Evolutionary conservation across 1,140 invertebrate genomes (phyloP), one percentile per base, ranked within the genome.

Genomic region (Bactericera cockerelli): DNA sequence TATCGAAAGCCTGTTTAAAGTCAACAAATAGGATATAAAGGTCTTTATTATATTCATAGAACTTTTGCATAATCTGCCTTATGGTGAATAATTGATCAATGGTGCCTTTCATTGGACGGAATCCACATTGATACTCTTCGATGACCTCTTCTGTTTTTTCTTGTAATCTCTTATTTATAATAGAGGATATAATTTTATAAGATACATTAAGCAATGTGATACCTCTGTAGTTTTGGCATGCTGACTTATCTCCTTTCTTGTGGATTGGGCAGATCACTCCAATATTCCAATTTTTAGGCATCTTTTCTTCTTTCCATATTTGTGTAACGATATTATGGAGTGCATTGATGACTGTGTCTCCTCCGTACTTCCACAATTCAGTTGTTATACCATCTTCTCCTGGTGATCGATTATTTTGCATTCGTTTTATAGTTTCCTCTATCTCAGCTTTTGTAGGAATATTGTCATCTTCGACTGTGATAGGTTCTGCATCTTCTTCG

Each of bases 201-300:
- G 56, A 2, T 2, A 33, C 26, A 28, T 33, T 6, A 16, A 36
- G 33, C 6, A 57, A n/a, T 3, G 16, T 60, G 19, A 64, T 64
- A n/a, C 65, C 66, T 58, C 67, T 61, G 33, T 67, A 67, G 49
- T 68, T 67, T 8, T 28, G 33, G 26, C 62, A 62, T 24, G 62
- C 39, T 16, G 55, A 24, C 26, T 58, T 60, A 36, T 66, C 64
- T 16, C 65, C 62, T 60, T 68, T 68, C 42, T 67, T 67, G 38
- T 62, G 56, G 21, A 67, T 59, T 26, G 65, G 62, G 14, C 31
- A 39, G 10, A 65, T 62, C 21, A 65, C 59, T 8, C 56, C 61
- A 13, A 6, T 58, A 49, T 55, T 65, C 64, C 65, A 66, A n/a
- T 65, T 56, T 25, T 58, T 33, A 26, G 65, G 66, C 42, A 65